Percentiles rank a stretch among this genome's conserved stretches.
These are phyloP conservation scores for Proales similis DNA, from an alignment of 1,140 invertebrate genomes.

Conservation along the genomic window DNA sequence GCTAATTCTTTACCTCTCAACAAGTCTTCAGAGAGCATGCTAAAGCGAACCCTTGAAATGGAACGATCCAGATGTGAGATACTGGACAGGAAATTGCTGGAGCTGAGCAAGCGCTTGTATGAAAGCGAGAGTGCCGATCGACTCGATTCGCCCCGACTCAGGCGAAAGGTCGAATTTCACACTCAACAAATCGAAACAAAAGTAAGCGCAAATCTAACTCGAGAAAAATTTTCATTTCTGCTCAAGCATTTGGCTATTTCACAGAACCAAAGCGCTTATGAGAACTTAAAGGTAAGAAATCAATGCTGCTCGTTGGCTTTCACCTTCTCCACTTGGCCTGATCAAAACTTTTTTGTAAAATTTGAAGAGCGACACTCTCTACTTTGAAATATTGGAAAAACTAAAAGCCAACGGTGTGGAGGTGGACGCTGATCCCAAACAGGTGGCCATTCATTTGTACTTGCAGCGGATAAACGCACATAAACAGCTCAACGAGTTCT, in stretches of 20 bases:
- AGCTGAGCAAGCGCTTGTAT: no score
- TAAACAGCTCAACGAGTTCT: conserved; percentile 13
- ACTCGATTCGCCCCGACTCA: no score
- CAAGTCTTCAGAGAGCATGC: no score
- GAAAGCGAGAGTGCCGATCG: no score
- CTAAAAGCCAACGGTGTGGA: conserved; percentile 21
- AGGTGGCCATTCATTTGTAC: conserved; percentile 8
- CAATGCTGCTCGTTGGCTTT: no score
- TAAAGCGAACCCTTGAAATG: no score
- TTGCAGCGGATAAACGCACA: conserved; percentile 24
- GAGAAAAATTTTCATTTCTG: neutral
- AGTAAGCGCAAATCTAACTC: neutral
- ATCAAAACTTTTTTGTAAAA: conserved; percentile 17
- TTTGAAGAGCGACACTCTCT: conserved; percentile 22
- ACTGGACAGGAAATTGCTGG: no score
- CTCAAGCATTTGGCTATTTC: neutral
- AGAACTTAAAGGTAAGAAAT: neutral
- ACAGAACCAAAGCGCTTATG: neutral
- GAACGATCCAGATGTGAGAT: no score
- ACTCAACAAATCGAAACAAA: conserved; percentile 33
- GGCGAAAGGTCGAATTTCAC: no score
- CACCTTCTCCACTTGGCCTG: no score
- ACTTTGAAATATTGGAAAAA: conserved; percentile 37
- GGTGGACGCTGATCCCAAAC: conserved; percentile 8
- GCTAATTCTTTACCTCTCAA: no score